Evolutionary conservation across 1,140 invertebrate genomes (phyloP).

Genomic region (Ptiloglossa arizonensis): DNA sequence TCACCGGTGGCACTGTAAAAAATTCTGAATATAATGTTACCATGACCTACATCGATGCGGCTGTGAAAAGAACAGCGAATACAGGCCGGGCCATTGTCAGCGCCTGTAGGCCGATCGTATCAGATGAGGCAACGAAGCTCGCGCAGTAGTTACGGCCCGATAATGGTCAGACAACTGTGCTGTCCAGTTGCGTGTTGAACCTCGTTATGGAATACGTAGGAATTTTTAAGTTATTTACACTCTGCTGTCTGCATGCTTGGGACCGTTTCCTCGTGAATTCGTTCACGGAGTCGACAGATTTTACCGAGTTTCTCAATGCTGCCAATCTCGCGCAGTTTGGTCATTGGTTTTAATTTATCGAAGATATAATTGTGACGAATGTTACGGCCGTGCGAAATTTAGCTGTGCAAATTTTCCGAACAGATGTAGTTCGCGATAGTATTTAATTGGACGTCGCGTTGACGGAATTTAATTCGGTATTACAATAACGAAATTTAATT

Average conservation of each 20-base stretch:
- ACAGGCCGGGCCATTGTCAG: slow-evolving; percentile 56
- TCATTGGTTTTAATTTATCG: too few species aligned
- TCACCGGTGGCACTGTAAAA: slow-evolving; percentile 28
- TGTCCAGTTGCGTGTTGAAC: slow-evolving; percentile 44
- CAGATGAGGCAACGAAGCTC: slow-evolving; percentile 46
- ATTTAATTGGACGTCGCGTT: too few species aligned
- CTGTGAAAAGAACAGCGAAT: slow-evolving; percentile 64
- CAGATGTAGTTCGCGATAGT: too few species aligned
- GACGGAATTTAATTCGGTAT: too few species aligned
- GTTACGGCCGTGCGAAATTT: too few species aligned
- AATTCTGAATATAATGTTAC: slow-evolving; percentile 59
- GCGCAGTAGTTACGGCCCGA: slow-evolving; percentile 56
- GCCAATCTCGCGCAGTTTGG: too few species aligned
- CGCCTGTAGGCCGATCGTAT: slow-evolving; percentile 55
- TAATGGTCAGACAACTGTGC: slow-evolving; percentile 48
- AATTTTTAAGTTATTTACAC: slow-evolving; percentile 59
- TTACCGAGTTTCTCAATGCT: too few species aligned
- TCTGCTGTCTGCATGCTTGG: not conserved
- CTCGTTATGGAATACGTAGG: not conserved
- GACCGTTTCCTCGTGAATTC: not conserved
- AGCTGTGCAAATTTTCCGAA: too few species aligned
- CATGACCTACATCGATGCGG: slow-evolving; percentile 61
- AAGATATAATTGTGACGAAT: too few species aligned
- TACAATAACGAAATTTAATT: too few species aligned
- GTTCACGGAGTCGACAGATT: not conserved